These are phyloP conservation scores for Lycaena phlaeas DNA, from an alignment of 2,888 invertebrate genomes.

Conservation along the genomic window DNA sequence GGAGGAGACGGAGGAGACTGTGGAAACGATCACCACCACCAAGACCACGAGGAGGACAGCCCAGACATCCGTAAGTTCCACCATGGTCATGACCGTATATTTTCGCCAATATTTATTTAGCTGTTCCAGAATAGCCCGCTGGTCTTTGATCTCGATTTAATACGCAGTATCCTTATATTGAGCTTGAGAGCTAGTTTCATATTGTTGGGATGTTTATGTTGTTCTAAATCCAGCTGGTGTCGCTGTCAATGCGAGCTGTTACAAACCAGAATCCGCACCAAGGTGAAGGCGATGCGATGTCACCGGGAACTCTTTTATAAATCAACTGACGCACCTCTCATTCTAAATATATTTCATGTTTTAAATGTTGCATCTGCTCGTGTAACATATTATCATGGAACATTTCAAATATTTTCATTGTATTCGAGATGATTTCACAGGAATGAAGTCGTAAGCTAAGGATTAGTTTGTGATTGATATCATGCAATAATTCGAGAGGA, in stretches of 20 bases:
- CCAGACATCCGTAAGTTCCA: conserved; percentile 20
- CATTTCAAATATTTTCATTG: conserved; percentile 17
- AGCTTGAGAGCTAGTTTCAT: conserved; percentile 33
- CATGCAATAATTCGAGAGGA: too few species aligned
- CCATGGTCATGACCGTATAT: conserved; percentile 38
- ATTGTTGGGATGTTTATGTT: conserved; percentile 40
- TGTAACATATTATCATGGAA: conserved; percentile 23
- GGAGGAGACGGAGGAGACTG: conserved; percentile 45
- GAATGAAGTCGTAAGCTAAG: too few species aligned
- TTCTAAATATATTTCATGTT: conserved; percentile 30
- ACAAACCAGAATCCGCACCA: conserved; percentile 50
- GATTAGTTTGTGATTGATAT: too few species aligned
- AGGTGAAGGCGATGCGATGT: conserved; percentile 62
- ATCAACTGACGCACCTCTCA: conserved; percentile 43
- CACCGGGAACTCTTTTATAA: conserved; percentile 49
- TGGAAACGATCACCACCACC: conserved; percentile 58
- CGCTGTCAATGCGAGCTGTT: conserved; percentile 54
- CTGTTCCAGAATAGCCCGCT: conserved; percentile 27
- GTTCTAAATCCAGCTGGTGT: conserved; percentile 48
- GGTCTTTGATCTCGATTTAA: conserved; percentile 25
- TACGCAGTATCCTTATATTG: conserved; percentile 1
- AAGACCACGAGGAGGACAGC: conserved; percentile 36
- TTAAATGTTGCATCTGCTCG: conserved; percentile 21
- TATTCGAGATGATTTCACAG: too few species aligned
- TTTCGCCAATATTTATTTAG: conserved; percentile 8